Percentiles rank a stretch among this genome's conserved stretches.
Conservation (phyloP, 2,113 vertebrate genomes). For the Polypterus bichir region DNA sequence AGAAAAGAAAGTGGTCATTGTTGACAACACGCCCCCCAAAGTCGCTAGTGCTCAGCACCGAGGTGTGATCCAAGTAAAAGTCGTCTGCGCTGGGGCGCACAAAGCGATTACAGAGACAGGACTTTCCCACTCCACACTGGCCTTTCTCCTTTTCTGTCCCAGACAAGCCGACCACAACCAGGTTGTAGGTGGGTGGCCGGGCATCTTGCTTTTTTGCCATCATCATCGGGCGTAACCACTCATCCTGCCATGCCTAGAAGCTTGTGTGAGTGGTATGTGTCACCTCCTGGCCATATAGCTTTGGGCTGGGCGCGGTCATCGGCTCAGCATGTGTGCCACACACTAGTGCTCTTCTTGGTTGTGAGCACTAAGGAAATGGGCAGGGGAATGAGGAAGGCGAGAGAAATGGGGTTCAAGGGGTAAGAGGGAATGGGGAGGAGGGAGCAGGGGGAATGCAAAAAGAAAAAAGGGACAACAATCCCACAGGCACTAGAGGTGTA, state of each 20-base stretch:
- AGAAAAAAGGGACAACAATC: not conserved
- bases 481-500: constrained; percentile 8
- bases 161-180: constrained; percentile 88
- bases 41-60: constrained; percentile 94
- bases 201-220: constrained; percentile 97
- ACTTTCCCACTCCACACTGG: constrained; percentile 88
- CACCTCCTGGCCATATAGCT: too few species aligned
- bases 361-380: not conserved
- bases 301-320: too few species aligned
- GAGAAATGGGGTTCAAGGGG: not conserved
- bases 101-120: constrained; percentile 91
- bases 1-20: constrained; percentile 96
- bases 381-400: not conserved
- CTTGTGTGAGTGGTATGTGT: constrained; percentile 26
- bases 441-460: not conserved
- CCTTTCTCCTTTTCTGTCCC: constrained; percentile 97
- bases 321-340: too few species aligned
- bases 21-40: constrained; percentile 94
- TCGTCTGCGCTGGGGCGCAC: constrained; percentile 85
- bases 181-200: constrained; percentile 82
- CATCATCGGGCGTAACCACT: constrained; percentile 62
- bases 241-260: constrained; percentile 71
- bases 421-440: constrained; percentile 9
- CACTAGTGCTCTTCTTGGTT: too few species aligned
- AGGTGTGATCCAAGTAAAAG: constrained; percentile 90